These are phyloP conservation scores for Atopsyche davidsoni DNA, from an alignment of 1,140 invertebrate species.

Conservation along the genomic window DNA sequence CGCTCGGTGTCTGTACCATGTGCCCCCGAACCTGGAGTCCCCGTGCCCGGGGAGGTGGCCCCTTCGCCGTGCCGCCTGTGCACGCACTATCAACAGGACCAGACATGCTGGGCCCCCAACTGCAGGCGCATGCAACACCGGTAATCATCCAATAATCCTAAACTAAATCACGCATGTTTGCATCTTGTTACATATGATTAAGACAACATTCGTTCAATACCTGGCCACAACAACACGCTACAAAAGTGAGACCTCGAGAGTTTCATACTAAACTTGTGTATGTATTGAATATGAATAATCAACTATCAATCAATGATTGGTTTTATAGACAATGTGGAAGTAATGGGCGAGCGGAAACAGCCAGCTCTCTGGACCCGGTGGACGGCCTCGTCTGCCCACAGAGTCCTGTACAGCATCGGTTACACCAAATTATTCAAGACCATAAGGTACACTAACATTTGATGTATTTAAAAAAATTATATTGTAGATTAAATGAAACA, in stretches of 20 bases:
- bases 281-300: background rate
- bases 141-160: background rate
- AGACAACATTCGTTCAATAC: no score
- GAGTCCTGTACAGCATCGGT: constrained; percentile 70
- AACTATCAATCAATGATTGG: background rate
- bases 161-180: no score
- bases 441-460: constrained; percentile 59
- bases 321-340: no score
- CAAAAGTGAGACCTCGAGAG: no score
- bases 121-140: background rate
- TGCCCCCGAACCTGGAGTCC: background rate
- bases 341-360: constrained; percentile 2
- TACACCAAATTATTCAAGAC: constrained; percentile 73
- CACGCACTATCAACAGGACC: background rate
- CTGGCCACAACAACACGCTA: no score
- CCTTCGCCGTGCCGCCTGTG: constrained; percentile 5
- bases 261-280: no score
- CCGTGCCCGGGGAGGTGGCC: constrained; percentile 1
- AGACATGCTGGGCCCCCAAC: background rate
- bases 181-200: no score
- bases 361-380: constrained; percentile 40
- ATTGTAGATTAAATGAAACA: no score
- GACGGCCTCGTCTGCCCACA: constrained; percentile 75
- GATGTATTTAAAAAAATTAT: no score
- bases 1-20: constrained; percentile 15